These are phyloP conservation scores for Gadopsis marmoratus DNA, from an alignment of 2,797 vertebrate species.

Conservation along the genomic window DNA sequence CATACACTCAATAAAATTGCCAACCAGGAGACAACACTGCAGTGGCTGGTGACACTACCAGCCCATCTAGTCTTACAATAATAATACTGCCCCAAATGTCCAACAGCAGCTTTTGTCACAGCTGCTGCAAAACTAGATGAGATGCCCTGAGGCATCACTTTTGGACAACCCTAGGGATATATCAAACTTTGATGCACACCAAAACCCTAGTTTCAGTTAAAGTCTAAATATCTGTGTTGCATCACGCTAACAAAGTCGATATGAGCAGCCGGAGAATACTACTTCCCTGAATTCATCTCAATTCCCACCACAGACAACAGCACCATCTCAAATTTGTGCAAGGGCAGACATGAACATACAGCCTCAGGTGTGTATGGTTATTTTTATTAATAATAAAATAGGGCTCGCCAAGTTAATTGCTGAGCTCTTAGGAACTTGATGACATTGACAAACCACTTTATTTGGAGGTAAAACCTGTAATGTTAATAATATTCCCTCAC, in stretches of 20 bases:
- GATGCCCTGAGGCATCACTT: not conserved
- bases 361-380: not conserved
- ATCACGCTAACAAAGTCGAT: not conserved
- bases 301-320: constrained; percentile 10
- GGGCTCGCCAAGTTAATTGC: not conserved
- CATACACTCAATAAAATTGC: not conserved
- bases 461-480: constrained; percentile 8
- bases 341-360: constrained; percentile 1
- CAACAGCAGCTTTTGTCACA: not conserved
- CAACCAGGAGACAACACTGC: not conserved
- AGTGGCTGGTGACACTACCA: not conserved
- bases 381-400: not conserved
- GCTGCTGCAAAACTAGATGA: not conserved
- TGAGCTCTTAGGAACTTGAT: not conserved
- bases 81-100: constrained; percentile 4
- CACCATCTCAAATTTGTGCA: not conserved
- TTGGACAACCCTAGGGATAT: not conserved
- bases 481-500: not conserved
- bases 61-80: not conserved
- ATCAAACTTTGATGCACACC: not conserved
- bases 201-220: constrained; percentile 21
- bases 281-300: constrained; percentile 7
- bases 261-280: not conserved
- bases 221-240: not conserved
- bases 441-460: constrained; percentile 11